Percentiles rank a stretch among this genome's conserved stretches.
These are phyloP conservation scores for Geodia barretti DNA, from an alignment of 37 sponge, comb jelly and placozoan genomes.

Conservation along the genomic window DNA sequence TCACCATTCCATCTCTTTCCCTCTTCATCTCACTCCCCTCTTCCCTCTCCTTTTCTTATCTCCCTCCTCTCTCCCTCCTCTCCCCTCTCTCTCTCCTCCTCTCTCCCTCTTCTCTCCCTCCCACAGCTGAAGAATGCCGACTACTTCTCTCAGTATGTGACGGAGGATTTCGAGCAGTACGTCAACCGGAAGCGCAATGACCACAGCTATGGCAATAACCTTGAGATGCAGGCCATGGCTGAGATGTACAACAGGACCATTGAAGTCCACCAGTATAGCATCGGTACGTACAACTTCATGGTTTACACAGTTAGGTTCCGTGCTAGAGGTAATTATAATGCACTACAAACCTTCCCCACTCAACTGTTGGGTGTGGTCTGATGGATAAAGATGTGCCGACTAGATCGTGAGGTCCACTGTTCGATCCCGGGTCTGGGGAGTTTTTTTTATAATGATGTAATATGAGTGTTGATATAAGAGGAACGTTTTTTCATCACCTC, in stretches of 20 bases:
- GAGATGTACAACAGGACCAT: constrained; percentile 94
- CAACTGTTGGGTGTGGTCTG: too few relatives aligned
- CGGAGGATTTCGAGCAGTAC: constrained; percentile 90
- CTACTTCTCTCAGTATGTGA: constrained; percentile 94
- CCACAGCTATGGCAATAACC: constrained; percentile 93
- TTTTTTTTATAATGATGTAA: too few relatives aligned
- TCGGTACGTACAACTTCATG: too few relatives aligned
- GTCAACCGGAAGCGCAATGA: constrained; percentile 88
- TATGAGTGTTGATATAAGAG: too few relatives aligned
- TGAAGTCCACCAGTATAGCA: constrained; percentile 88
- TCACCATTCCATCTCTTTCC: not conserved
- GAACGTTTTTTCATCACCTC: too few relatives aligned
- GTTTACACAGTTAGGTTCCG: too few relatives aligned
- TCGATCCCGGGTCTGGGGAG: too few relatives aligned
- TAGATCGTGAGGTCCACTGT: too few relatives aligned
- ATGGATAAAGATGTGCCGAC: not conserved
- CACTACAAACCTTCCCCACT: not conserved
- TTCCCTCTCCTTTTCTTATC: not conserved
- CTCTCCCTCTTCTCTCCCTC: too few relatives aligned
- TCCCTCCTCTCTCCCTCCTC: constrained; percentile 28
- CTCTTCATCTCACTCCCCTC: too few relatives aligned
- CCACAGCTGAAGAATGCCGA: constrained; percentile 94
- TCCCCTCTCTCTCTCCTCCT: too few relatives aligned
- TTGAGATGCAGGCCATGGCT: constrained; percentile 99
- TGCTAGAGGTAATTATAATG: not conserved